Base-by-base conservation (phyloP, 2,888 invertebrate genomes). In the Tiphia femorata region DNA sequence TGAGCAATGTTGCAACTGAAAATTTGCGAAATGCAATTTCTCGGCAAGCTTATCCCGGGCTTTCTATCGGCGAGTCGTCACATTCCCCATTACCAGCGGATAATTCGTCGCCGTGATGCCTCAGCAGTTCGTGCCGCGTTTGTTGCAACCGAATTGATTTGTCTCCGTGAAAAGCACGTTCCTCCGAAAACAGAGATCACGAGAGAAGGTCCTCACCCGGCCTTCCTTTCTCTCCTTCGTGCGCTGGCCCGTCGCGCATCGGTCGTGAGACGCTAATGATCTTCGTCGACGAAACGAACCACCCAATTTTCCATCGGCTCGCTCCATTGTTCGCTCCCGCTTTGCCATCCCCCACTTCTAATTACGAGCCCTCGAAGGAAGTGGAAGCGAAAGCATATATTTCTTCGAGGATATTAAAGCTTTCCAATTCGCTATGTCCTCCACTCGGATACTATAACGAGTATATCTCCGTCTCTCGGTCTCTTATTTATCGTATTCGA, bases 111-210 rank as follows among this genome's bases (percentile, higher is more conserved):
- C 25, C 23, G 16, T 52, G 65, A 59, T 56, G 62, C 53, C 63
- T 66, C 65, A 61, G 56, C 63, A 61, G 58, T 66, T 66, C 53
- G 58, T 60, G 61, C 52, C 51, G 57, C 59, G 30, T 52, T 46
- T 46, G 46, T 44, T 52, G 40, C 35, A 10, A 37, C 52, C 46
- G 52, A 40, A 46, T 46, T 52, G 52, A 52, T 52, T 52, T 33
- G 46, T 46, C 46, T 25, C 35, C 8, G 50, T 20, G 50, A 43
- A 50, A 50, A 40, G 46, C 52, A 52, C 47, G 52, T 53, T 35
- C 33, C 47, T 20, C 14, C 19, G 10, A 53, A 53, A 53, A 53
- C 52, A 47, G 46, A 35, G 27, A 17, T 25, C n/a, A n/a, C 23
- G 3, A 10, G 17, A 23, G n/a, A n/a, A n/a, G n/a, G n/a, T n/a